phyloP scores from a whole-genome alignment of 2,113 vertebrate species.

The Oreochromis aureus region DNA sequence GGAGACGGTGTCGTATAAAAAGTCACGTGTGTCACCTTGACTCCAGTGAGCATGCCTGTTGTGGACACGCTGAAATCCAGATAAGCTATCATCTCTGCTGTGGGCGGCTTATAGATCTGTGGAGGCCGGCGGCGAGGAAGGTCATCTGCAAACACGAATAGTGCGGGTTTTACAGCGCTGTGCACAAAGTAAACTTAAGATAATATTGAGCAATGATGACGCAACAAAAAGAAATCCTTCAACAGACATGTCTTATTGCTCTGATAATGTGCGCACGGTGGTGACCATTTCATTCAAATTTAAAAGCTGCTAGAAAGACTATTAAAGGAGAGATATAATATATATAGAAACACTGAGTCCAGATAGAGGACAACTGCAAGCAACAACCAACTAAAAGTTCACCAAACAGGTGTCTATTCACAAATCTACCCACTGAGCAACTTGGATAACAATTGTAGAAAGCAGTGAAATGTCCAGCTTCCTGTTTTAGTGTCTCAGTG shows the following conservation, averaged over 20 bases:
- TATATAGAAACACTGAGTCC: not conserved
- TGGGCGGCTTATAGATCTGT: constrained; percentile 93
- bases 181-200: not conserved
- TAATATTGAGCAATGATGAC: not conserved
- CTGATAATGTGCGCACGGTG: too few relatives aligned
- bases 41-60: constrained; percentile 97
- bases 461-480: not conserved
- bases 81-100: constrained; percentile 94
- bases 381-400: not conserved
- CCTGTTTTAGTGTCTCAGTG: not conserved
- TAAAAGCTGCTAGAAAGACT: too few relatives aligned
- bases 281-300: too few relatives aligned
- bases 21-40: constrained; percentile 78
- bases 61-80: constrained; percentile 97
- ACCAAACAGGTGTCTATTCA: not conserved
- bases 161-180: not conserved
- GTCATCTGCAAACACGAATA: constrained; percentile 77
- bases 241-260: not conserved
- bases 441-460: not conserved
- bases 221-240: not conserved
- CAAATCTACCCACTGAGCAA: not conserved
- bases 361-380: not conserved
- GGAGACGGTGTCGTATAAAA: not conserved
- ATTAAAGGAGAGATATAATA: too few relatives aligned
- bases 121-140: constrained; percentile 87